Base-by-base conservation (phyloP, 2,888 invertebrate species). In the Flabesymbios commensalis region DNA sequence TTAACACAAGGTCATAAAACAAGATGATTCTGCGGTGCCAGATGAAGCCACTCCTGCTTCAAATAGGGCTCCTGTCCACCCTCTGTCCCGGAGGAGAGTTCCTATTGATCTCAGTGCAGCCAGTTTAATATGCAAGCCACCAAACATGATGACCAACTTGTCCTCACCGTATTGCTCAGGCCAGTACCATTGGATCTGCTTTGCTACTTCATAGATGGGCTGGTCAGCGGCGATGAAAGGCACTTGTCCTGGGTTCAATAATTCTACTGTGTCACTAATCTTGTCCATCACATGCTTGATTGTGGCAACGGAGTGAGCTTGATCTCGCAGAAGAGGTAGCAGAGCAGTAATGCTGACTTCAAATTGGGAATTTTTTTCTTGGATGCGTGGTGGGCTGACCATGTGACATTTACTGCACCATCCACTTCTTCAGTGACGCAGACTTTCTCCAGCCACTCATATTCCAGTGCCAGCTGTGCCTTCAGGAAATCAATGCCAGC, bases 61-160 rank as follows among this genome's bases (percentile, higher is more conserved):
- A 5, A 64, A 63, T 3, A 71, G 52, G 32, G 61, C 63, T 14
- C 51, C 41, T 43, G 65, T 65, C 70, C 67, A 68, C 3, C 75
- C 76, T 63, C 69, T 72, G 28, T 61, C 71, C 26, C 71, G 43
- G 4, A 76, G 57, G 43, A 64, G 59, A 42, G 60, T 57, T 10
- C 75, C 75, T 19, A 75, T 32, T 2, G 68, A 60, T 49, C 64
- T 71, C 57, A 74, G 57, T 19, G 67, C 59, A 14, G 74, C 72
- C 67, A 74, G 72, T 53, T 77, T 75, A 51, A 71, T 74, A 59
- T 78, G 75, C 36, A 77, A 62, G 3, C 75, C 75, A 7, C 75
- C 76, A 48, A 77, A 63, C 68, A 76, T 69, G 2, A 75, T 61
- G 17, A 76, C 63, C 54, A 69, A 63, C 28, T 65, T 63, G 10